A percentile compares a stretch with the other conserved stretches of the same genome.
These are phyloP conservation scores for Ctenodactylus gundi DNA, from an alignment of 2,113 vertebrate species.

Conservation along the genomic window DNA sequence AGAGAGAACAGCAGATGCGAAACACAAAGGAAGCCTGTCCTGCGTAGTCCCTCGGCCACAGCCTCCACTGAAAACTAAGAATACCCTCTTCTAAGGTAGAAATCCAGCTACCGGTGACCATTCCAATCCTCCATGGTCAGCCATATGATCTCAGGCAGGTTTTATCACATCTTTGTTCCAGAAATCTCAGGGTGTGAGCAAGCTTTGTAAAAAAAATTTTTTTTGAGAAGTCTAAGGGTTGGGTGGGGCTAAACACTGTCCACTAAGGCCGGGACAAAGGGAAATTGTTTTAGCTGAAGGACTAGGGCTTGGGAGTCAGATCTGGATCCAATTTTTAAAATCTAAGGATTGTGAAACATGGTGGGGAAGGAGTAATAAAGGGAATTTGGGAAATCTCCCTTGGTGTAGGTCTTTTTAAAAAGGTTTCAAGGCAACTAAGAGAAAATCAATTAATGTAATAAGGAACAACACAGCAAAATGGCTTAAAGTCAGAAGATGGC, in stretches of 20 bases:
- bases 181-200: neutral
- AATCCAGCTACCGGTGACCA: neutral
- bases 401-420: slow-evolving; percentile 71
- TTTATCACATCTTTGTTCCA: slow-evolving; percentile 39
- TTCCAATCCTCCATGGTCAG: neutral
- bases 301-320: slow-evolving; percentile 53
- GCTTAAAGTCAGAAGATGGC: slow-evolving; percentile 41
- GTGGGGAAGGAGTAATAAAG: slow-evolving; percentile 67
- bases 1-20: slow-evolving; percentile 21
- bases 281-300: slow-evolving; percentile 71
- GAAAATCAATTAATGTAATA: slow-evolving; percentile 68
- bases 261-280: slow-evolving; percentile 58
- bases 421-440: slow-evolving; percentile 65
- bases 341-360: slow-evolving; percentile 77
- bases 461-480: slow-evolving; percentile 44
- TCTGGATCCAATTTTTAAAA: slow-evolving; percentile 78
- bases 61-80: neutral
- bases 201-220: no score
- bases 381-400: slow-evolving; percentile 72
- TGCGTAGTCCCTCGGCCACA: neutral
- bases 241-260: slow-evolving; percentile 51
- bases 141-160: neutral
- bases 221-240: slow-evolving; percentile 1
- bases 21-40: neutral
- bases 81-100: neutral